Evolutionary conservation across 2,797 vertebrate species (phyloP), one percentile per base, ranked within the genome.

Genomic region (Periophthalmus magnuspinnatus): DNA sequence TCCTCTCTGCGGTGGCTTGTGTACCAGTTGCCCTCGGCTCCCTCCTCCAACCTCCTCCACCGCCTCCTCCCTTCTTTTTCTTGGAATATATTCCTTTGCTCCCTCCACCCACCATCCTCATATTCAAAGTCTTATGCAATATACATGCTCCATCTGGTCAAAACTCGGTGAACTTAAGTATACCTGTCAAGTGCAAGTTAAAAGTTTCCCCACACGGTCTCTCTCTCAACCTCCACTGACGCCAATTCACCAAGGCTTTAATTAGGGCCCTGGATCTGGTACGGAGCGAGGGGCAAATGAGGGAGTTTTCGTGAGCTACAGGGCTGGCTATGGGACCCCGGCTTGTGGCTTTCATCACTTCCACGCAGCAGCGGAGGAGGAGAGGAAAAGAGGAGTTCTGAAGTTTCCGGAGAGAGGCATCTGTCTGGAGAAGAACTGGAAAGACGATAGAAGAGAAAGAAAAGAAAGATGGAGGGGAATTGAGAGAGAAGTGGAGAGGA

Each of bases 171-270:
- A 93, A 92, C 91, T 92, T 91, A 90, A 92, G 90, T 89, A 90
- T 91, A 93, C 92, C 93, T 94, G 91, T 92, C 93, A 92, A 93
- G 89, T 90, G 89, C 84, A 93, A 89, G 89, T 91, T 92, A 86
- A 90, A 91, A 91, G 90, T 91, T 87, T 88, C 82, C 79, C 78
- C 32, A 14, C 41, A 41, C 13, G 41, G 38, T 41, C 38, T 13
- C 10, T 41, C 56, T 3, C 32, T 76, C 86, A 90, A 81, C 85
- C 85, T 87, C 89, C 79, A 71, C 87, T 83, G 79, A 65, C 45
- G 22, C 79, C 84, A 92, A 92, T 92, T 76, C 92, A 93, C 91
- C 75, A 88, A 92, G 93, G 92, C 88, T 91, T 93, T 93, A 93
- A 93, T 93, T 93, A 93, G 91, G 89, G 89, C 88, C 86, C 85